phyloP scores from a whole-genome alignment of 2,888 invertebrate genomes.

The Enoplolaimus lenunculus region DNA sequence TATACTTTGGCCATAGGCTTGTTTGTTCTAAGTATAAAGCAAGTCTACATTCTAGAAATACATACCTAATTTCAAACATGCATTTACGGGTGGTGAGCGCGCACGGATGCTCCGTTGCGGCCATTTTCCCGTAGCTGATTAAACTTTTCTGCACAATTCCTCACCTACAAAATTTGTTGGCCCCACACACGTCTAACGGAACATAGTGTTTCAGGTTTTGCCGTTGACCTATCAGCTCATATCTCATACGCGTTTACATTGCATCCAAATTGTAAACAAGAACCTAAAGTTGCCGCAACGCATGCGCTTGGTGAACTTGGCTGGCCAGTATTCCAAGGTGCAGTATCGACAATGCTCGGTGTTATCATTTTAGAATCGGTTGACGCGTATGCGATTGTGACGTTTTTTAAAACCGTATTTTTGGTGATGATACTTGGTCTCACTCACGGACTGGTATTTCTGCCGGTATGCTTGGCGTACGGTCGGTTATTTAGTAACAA shows the following conservation, averaged over 20 bases:
- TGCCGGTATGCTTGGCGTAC: slow-evolving; percentile 50
- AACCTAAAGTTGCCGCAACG: slow-evolving; percentile 61
- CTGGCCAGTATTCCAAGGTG: slow-evolving; percentile 75
- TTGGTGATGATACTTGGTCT: slow-evolving; percentile 79
- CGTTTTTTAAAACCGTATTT: slow-evolving; percentile 92
- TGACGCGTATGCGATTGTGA: slow-evolving; percentile 80
- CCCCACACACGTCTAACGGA: no score
- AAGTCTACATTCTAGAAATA: no score
- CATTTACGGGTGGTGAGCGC: no score
- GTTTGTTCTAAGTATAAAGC: no score
- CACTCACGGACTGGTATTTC: slow-evolving; percentile 73
- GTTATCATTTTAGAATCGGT: slow-evolving; percentile 69
- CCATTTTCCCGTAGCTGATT: no score
- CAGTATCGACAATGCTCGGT: slow-evolving; percentile 74
- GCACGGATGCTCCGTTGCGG: no score
- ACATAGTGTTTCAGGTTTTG: slow-evolving; percentile 60
- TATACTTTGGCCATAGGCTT: no score
- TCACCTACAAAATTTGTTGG: no score
- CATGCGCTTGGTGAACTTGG: slow-evolving; percentile 75
- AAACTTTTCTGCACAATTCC: no score
- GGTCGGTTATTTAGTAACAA: not conserved
- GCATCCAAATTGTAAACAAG: slow-evolving; percentile 59
- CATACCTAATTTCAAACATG: no score
- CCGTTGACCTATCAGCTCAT: slow-evolving; percentile 83
- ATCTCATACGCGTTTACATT: slow-evolving; percentile 89